Evolutionary conservation across 2,113 vertebrate species (phyloP).

Genomic region (Saguinus midas): DNA sequence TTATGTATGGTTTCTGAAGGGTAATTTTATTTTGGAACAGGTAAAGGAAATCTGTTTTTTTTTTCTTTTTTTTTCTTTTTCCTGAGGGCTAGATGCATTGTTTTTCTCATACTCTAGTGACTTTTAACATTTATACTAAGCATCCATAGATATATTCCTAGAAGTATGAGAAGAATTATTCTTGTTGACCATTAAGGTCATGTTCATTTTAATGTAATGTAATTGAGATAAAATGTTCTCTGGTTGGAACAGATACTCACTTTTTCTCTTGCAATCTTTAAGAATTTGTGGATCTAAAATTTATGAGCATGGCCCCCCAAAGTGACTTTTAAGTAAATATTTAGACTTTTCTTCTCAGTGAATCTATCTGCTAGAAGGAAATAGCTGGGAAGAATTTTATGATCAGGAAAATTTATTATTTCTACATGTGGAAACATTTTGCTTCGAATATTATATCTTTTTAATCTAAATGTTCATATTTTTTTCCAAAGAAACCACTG

Average conservation of each 20-base stretch:
- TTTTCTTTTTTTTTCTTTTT: too few species aligned
- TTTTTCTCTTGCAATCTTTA: background rate
- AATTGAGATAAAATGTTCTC: background rate
- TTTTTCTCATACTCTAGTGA: background rate
- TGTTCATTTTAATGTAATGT: background rate
- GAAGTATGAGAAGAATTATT: background rate
- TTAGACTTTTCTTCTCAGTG: background rate
- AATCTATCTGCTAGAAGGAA: constrained; percentile 7
- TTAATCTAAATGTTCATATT: background rate
- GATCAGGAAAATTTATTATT: background rate
- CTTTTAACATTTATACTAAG: background rate
- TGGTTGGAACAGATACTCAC: background rate
- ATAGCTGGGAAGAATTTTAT: background rate
- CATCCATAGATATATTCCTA: background rate
- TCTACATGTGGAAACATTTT: background rate
- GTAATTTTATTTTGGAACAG: background rate
- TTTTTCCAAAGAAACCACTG: constrained; percentile 49
- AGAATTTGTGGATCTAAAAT: background rate
- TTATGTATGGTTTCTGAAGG: background rate
- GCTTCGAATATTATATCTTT: background rate
- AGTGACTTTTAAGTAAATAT: constrained; percentile 35
- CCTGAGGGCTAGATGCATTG: background rate
- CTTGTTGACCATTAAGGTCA: background rate
- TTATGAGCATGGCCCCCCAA: background rate
- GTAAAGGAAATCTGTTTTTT: background rate